Evolutionary conservation across 2,113 vertebrate species (phyloP), one percentile per base, ranked within the genome.

Genomic region (Mirounga angustirostris): DNA sequence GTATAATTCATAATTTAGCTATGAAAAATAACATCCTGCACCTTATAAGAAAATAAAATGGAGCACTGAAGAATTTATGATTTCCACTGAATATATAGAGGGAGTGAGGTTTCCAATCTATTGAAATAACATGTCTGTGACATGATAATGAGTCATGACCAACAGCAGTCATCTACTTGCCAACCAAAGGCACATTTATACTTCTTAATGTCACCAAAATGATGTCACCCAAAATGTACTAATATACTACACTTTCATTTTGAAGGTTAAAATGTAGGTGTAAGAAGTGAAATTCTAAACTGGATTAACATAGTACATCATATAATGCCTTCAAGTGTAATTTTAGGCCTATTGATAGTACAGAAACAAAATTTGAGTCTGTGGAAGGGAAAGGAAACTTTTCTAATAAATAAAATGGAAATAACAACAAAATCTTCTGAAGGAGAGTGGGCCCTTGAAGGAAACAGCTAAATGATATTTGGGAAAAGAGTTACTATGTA

Each of bases 221-320:
- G 85, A 96, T 76, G 52, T 96, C 95, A 93, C 15, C 43, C 26
- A 89, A 92, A 40, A 85, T 61, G 65, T 4, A 95, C 52, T 36
- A 94, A 94, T 91, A 56, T 67, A 46, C 46, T 21, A 16, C 19
- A 56, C 22, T 30, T 94, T 26, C 8, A 67, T 81, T 87, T 97
- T 96, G 67, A 97, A 98, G 83, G 93, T 97, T 94, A 97, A 97
- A 97, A 96, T 82, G 90, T 14, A 63, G 7, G 86, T 74, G 40
- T 84, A 13, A 89, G 85, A 89, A 92, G 54, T 88, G 19, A 97
- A 98, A 96, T n/a, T 97, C 82, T 94, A 85, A 82, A 96, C 97
- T 15, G 61, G 83, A 56, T 86, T 76, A 81, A 95, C 40, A 97
- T 6, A 83, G 56, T 58, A 94, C 5, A 92, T 94, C 12, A 94